Conservation (phyloP, 2,797 vertebrate genomes). For the Microchirus variegatus region DNA sequence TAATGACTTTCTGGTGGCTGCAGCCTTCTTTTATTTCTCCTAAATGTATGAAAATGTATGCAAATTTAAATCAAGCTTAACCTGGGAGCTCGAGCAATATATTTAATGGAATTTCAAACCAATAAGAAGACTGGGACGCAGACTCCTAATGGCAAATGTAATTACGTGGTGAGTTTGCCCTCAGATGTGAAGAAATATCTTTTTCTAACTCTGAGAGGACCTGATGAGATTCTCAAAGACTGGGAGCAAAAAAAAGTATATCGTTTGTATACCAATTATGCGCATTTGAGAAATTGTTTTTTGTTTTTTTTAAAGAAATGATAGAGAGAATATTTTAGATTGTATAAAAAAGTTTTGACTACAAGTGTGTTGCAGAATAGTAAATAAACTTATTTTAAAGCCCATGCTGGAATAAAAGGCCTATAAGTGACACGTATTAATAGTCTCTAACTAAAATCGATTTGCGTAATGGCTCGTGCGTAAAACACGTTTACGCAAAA, state of each 20-base stretch:
- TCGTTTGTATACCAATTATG: not conserved
- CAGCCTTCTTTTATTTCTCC: conserved; percentile 98
- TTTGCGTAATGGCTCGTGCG: conserved; percentile 17
- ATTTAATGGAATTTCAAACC: conserved; percentile 98
- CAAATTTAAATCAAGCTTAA: conserved; percentile 99
- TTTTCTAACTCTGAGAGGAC: conserved; percentile 58
- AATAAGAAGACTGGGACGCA: conserved; percentile 88
- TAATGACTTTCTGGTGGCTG: conserved; percentile 95
- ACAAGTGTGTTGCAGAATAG: too few species aligned
- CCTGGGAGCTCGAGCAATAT: conserved; percentile 93
- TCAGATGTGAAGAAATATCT: conserved; percentile 83
- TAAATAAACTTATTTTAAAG: conserved; percentile 16
- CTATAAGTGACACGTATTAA: not conserved
- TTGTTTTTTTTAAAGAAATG: not conserved
- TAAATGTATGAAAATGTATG: conserved; percentile 99
- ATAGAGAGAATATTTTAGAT: too few species aligned
- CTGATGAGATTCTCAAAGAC: conserved; percentile 73
- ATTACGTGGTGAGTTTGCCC: conserved; percentile 87
- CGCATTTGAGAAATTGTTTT: not conserved
- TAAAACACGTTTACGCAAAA: conserved; percentile 39
- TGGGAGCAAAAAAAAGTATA: conserved; percentile 32
- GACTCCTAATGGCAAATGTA: conserved; percentile 90
- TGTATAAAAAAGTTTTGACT: too few species aligned
- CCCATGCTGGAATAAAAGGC: not conserved
- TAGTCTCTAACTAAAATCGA: conserved; percentile 10